Evolutionary conservation across 1,140 invertebrate species (phyloP).

Genomic region (Drosophila punjabiensis): DNA sequence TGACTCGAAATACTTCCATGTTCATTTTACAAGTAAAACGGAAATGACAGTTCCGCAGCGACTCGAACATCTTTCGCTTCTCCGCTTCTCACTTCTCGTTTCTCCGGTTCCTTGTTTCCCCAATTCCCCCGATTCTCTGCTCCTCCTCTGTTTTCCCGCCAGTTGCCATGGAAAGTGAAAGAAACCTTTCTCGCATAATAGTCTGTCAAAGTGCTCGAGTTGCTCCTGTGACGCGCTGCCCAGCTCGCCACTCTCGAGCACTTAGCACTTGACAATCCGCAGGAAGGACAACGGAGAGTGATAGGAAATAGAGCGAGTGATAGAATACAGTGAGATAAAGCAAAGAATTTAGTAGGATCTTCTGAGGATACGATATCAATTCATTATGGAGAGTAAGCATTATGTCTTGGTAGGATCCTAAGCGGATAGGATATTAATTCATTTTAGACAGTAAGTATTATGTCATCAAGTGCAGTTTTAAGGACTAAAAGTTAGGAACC

Average conservation of each 20-base stretch:
- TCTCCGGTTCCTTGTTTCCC: conserved; percentile 22
- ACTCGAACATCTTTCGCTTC: conserved; percentile 74
- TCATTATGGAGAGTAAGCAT: no score
- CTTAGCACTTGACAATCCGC: conserved; percentile 50
- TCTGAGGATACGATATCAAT: neutral
- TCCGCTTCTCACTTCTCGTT: conserved; percentile 34
- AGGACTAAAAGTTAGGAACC: neutral
- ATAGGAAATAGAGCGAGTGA: neutral
- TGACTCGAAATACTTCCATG: conserved; percentile 83
- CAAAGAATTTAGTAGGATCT: neutral
- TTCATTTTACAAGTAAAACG: conserved; percentile 85
- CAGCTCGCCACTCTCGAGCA: conserved; percentile 29
- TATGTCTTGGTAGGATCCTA: no score
- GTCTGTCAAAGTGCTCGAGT: conserved; percentile 77
- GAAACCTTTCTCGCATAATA: conserved; percentile 84
- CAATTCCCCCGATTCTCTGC: conserved; percentile 4
- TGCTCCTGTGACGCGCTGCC: conserved; percentile 28
- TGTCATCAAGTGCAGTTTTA: neutral
- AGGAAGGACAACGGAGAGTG: conserved; percentile 11
- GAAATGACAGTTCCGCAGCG: conserved; percentile 84
- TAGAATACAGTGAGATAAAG: neutral
- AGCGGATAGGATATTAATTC: no score
- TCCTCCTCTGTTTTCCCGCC: neutral
- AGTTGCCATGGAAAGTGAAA: conserved; percentile 66
- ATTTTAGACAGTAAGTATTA: no score